Evolutionary conservation across 2,797 vertebrate species (phyloP), one percentile per base, ranked within the genome.

Genomic region (Characodon lateralis): DNA sequence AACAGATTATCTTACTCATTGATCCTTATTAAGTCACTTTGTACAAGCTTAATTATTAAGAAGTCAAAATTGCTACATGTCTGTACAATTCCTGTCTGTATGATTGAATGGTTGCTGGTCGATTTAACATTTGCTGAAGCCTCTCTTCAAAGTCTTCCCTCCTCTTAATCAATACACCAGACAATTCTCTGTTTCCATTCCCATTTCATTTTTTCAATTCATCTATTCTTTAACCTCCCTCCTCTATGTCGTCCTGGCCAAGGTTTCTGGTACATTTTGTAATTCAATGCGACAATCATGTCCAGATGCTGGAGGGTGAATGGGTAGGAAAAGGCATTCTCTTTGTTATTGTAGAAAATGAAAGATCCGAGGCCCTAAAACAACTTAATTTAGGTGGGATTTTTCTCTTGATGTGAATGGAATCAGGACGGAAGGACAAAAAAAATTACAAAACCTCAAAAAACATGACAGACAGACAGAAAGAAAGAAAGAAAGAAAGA

Each of bases 211-310:
- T 89, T 87, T 86, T 83, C 87, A 77, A 89, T 87, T 87, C 86
- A 82, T 85, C 87, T 74, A 70, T 77, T 35, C 79, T 83, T 86
- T 75, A 82, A 77, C 73, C 53, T 51, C 59, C 28, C 48, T 73
- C 24, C 14, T 77, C 73, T 58, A 24, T 39, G 53, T 80, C 74
- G 73, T 72, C 80, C 83, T 69, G 73, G 72, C 90, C 85, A 91
- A 92, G 89, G 88, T 89, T 85, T 89, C 87, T 83, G 81, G 75
- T 76, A 78, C 81, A 85, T 86, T 92, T 93, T 91, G 89, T 91
- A 89, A 92, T 93, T 92, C 89, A 93, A 92, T 87, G 88, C 91
- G 87, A 91, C 89, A 91, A 93, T 94, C 91, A 87, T 77, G 85
- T 91, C 86, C 89, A 92, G 89, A 92, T 93, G 87, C 87, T 85